phyloP scores from a whole-genome alignment of 2,113 vertebrate species.

The Cyanocitta stelleri region DNA sequence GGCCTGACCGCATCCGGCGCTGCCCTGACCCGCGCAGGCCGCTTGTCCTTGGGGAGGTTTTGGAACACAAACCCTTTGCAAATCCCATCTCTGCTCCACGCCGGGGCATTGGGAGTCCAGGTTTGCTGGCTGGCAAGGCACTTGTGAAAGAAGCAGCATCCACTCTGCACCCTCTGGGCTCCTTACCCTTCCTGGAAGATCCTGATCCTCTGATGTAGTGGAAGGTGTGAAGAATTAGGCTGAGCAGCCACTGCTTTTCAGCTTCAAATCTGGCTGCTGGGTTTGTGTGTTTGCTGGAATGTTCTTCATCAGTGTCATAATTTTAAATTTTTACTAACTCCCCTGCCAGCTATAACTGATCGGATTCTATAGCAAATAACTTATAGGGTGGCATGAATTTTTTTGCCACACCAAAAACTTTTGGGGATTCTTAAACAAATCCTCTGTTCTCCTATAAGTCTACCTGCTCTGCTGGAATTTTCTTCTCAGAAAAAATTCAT shows the following conservation, averaged over 20 bases:
- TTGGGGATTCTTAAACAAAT: background rate
- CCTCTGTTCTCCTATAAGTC: background rate
- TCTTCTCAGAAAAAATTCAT: background rate
- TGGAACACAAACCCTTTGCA: background rate
- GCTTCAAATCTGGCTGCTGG: background rate
- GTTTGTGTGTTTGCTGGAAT: background rate
- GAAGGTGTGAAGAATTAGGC: background rate
- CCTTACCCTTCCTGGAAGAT: background rate
- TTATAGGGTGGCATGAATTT: background rate
- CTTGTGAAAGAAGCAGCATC: background rate
- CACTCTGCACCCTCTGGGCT: background rate
- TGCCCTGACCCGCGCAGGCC: background rate
- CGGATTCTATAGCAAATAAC: background rate
- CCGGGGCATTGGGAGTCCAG: background rate
- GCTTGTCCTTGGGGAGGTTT: background rate
- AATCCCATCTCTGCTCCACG: background rate
- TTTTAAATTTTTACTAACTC: background rate
- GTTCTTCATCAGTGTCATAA: background rate
- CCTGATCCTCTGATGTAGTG: background rate
- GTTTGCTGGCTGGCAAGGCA: background rate
- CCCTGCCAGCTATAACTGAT: background rate
- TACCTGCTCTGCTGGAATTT: background rate
- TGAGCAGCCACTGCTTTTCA: background rate
- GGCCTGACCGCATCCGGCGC: background rate
- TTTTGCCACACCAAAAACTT: background rate